Base-by-base conservation (phyloP, 2,888 invertebrate species). In the Alcis repandata region DNA sequence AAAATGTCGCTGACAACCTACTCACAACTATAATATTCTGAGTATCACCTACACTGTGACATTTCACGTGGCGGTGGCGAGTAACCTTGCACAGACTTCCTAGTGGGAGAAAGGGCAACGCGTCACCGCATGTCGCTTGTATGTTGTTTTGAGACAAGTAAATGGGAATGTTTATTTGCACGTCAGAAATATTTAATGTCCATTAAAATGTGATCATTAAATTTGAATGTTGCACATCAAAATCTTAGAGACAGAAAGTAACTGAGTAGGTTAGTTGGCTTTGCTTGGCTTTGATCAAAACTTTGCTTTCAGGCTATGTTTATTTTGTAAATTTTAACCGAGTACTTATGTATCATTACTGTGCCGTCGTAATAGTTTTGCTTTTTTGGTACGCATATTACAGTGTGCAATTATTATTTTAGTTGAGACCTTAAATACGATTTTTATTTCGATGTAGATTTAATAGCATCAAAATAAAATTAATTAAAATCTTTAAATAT, bases 51-150 rank as follows among this genome's bases (percentile, higher is more conserved):
- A 58, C 57, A 59, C 59, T 64, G 64, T 64, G 64, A 62, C 63
- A 66, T 68, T 66, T 57, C 53, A 51, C 40, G 66, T 67, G 67
- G 63, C 66, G 67, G n/a, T 38, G 36, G 68, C 19, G 10, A 48
- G 56, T 33, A 54, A 43, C 65, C 75, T 75, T 75, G 75, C 68
- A 63, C 61, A 3, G 43, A 69, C 73, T 75, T 75, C 75, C 75
- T 72, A 45, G 65, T 67, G 19, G 67, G 68, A 72, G 73, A 72
- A 75, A 73, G 73, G 72, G 67, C 66, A 59, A 59, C 45, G n/a
- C 63, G 51, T 45, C 15, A 43, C 10, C 40, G 43, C 43, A 51
- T 66, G 59, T 63, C 45, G 63, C 46, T 59, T 57, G 22, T 32
- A 41, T 45, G 63, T 62, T 59, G 53, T 64, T 61, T 56, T 48